A percentile compares a stretch with the other conserved stretches of the same genome.
These are phyloP conservation scores for Pipistrellus nathusii DNA, from an alignment of 2,797 vertebrate species.

Conservation along the genomic window DNA sequence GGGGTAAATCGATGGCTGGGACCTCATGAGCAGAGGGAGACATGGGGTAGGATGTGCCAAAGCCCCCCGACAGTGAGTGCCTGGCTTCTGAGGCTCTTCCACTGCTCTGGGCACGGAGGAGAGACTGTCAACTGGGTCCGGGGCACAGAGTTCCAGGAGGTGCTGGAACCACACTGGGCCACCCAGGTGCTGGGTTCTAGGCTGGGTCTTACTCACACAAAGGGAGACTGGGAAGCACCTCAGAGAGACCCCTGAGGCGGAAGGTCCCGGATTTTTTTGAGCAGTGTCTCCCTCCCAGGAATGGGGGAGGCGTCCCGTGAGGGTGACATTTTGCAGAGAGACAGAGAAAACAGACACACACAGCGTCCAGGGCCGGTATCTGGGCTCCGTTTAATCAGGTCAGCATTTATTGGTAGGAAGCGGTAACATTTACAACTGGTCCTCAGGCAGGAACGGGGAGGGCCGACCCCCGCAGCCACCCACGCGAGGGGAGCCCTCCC, in stretches of 20 bases:
- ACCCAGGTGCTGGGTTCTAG: background rate
- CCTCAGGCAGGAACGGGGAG: conserved; percentile 66
- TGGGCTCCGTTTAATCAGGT: conserved; percentile 80
- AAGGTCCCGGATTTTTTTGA: background rate
- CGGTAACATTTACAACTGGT: conserved; percentile 86
- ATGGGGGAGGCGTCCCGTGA: background rate
- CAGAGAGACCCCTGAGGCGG: background rate
- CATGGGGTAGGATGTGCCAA: background rate
- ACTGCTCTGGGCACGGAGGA: background rate
- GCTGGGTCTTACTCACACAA: conserved; percentile 15
- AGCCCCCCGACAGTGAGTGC: background rate
- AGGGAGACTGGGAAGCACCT: background rate
- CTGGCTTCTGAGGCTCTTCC: background rate
- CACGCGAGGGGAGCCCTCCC: conserved; percentile 55
- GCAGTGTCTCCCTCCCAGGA: background rate
- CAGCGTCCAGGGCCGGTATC: conserved; percentile 72
- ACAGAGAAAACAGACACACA: conserved; percentile 75
- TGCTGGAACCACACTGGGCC: background rate
- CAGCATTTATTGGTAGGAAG: conserved; percentile 87
- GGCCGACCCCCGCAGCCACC: conserved; percentile 73
- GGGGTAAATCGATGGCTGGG: background rate
- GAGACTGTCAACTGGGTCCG: background rate
- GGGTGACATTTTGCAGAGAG: conserved; percentile 60
- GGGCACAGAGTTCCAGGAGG: background rate
- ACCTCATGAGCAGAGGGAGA: background rate